Percentiles rank a stretch among this genome's conserved stretches.
These are phyloP conservation scores for Eilema caniola DNA, from an alignment of 2,888 invertebrate species.

Conservation along the genomic window DNA sequence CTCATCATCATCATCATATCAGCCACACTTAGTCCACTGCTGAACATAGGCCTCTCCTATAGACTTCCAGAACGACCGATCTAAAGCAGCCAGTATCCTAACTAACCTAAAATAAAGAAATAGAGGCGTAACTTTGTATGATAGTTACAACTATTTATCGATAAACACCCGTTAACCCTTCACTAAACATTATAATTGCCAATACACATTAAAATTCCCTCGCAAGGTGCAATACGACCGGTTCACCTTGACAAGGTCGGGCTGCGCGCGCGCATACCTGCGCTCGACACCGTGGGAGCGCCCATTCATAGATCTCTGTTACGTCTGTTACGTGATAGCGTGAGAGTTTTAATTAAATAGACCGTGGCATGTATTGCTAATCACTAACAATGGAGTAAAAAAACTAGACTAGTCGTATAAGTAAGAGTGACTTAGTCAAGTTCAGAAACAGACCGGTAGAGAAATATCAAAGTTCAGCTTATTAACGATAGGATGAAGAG, in stretches of 20 bases:
- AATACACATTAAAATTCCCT: slow-evolving; percentile 40
- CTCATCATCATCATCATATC: too few relatives aligned
- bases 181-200: slow-evolving; percentile 7
- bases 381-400: background rate
- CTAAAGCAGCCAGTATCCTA: too few relatives aligned
- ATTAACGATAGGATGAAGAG: too few relatives aligned
- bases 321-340: slow-evolving; percentile 17
- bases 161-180: slow-evolving; percentile 14
- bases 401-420: background rate
- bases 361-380: background rate
- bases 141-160: background rate
- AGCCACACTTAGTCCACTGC: too few relatives aligned
- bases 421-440: background rate
- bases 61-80: too few relatives aligned
- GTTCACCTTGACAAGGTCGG: slow-evolving; percentile 74
- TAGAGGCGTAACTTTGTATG: too few relatives aligned
- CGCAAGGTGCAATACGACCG: slow-evolving; percentile 49
- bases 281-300: slow-evolving; percentile 47
- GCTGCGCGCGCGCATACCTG: slow-evolving; percentile 47
- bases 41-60: too few relatives aligned
- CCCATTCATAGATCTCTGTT: slow-evolving; percentile 42
- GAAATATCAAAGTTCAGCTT: too few relatives aligned
- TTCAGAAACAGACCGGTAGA: background rate
- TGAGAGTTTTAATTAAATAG: slow-evolving; percentile 15
- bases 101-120: too few relatives aligned